Percentiles rank a stretch among this genome's conserved stretches.
These are phyloP conservation scores for Drosophila santomea DNA, from an alignment of 1,140 invertebrate species.

Conservation along the genomic window DNA sequence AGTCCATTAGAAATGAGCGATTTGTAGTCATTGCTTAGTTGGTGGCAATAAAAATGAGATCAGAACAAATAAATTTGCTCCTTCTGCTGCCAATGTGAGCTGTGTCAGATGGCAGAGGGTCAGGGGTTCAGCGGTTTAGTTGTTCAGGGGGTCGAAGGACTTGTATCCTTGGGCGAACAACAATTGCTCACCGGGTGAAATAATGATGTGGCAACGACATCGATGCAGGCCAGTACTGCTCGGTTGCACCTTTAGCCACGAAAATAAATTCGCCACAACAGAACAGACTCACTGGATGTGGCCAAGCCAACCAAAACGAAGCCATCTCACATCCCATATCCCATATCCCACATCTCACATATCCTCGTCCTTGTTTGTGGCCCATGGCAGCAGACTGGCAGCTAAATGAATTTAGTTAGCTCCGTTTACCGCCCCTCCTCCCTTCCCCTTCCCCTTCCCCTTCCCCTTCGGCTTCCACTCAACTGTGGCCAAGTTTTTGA, in stretches of 20 bases:
- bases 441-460: neutral
- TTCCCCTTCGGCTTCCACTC: neutral
- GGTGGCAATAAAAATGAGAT: slow-evolving; percentile 64
- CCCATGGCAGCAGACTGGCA: slow-evolving; percentile 23
- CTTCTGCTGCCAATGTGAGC: slow-evolving; percentile 5
- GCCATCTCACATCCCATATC: slow-evolving; percentile 4
- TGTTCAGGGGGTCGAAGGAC: neutral
- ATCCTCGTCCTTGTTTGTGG: neutral
- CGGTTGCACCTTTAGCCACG: slow-evolving; percentile 56
- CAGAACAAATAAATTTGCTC: slow-evolving; percentile 53
- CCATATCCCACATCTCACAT: too few relatives aligned
- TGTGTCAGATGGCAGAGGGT: neutral
- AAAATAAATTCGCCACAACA: slow-evolving; percentile 46
- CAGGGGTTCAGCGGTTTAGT: neutral
- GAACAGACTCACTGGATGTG: slow-evolving; percentile 11
- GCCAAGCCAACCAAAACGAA: neutral
- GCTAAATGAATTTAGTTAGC: slow-evolving; percentile 63
- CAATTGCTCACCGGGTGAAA: slow-evolving; percentile 62
- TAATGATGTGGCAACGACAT: slow-evolving; percentile 65
- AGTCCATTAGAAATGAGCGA: slow-evolving; percentile 68
- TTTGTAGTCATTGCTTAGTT: slow-evolving; percentile 67
- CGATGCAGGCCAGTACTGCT: slow-evolving; percentile 43
- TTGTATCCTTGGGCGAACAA: slow-evolving; percentile 39
- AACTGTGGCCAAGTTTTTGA: slow-evolving; percentile 50
- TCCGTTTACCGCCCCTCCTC: neutral